Evolutionary conservation across 2,797 vertebrate species (phyloP).

Genomic region (Gambusia yucatana): DNA sequence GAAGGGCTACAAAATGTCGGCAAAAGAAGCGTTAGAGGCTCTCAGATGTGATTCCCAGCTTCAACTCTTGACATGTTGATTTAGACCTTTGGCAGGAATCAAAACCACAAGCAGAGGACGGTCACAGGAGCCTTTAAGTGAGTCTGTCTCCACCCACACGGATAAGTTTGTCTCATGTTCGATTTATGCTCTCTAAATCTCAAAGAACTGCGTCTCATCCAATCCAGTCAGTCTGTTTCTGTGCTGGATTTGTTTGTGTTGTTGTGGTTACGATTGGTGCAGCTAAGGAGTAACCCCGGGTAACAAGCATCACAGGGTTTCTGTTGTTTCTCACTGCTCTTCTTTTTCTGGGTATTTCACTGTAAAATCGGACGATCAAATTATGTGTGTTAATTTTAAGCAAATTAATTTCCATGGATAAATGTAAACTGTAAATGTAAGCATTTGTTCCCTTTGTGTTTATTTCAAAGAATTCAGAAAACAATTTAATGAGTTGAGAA

Average conservation of each 20-base stretch:
- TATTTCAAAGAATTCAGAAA: neutral
- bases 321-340: constrained; percentile 22
- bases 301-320: constrained; percentile 43
- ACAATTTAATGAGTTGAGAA: neutral
- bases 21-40: neutral
- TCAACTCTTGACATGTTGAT: constrained; percentile 28
- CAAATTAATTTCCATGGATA: neutral
- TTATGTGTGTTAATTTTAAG: neutral
- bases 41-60: constrained; percentile 27
- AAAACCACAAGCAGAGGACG: constrained; percentile 18
- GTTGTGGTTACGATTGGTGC: constrained; percentile 31
- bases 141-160: neutral
- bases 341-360: neutral
- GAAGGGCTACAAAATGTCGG: neutral
- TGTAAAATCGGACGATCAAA: neutral
- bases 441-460: neutral
- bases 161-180: constrained; percentile 9
- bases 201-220: constrained; percentile 1
- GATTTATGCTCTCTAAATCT: neutral
- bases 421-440: neutral
- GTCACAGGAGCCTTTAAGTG: neutral
- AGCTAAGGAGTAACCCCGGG: constrained; percentile 42
- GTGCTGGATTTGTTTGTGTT: constrained; percentile 44
- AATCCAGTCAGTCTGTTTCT: neutral
- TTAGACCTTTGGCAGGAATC: constrained; percentile 20